Percentiles rank a stretch among this genome's conserved stretches.
Conservation (phyloP, 2,113 vertebrate genomes). For the Alethe castanea region DNA sequence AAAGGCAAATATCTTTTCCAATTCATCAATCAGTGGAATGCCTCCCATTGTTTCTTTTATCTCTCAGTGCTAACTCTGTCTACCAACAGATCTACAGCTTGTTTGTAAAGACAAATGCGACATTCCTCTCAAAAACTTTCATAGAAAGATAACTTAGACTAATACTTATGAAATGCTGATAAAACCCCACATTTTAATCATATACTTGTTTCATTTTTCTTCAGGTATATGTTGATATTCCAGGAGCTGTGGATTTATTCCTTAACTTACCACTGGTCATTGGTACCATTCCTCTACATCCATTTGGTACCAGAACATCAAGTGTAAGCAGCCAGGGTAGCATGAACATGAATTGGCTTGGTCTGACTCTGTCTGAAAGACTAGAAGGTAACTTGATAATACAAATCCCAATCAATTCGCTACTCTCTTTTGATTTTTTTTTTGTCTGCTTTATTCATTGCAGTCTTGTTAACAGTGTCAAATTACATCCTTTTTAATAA, state of each 20-base stretch:
- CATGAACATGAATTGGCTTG: constrained; percentile 89
- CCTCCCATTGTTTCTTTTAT: no score
- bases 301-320: constrained; percentile 92
- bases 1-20: no score
- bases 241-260: constrained; percentile 93
- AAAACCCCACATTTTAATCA: not conserved
- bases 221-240: constrained; percentile 97
- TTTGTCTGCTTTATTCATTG: not conserved
- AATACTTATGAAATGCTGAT: not conserved
- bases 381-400: constrained; percentile 85
- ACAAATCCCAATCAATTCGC: not conserved
- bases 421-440: not conserved
- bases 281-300: constrained; percentile 93
- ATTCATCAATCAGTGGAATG: no score
- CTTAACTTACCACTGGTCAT: constrained; percentile 94
- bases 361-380: constrained; percentile 87
- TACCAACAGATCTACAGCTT: no score
- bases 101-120: no score
- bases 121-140: not conserved
- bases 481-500: not conserved
- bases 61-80: no score
- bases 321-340: constrained; percentile 97
- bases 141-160: not conserved
- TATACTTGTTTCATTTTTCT: not conserved
- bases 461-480: not conserved